Evolutionary conservation across 2,888 invertebrate genomes (phyloP).

Genomic region (Phyllotreta striolata): DNA sequence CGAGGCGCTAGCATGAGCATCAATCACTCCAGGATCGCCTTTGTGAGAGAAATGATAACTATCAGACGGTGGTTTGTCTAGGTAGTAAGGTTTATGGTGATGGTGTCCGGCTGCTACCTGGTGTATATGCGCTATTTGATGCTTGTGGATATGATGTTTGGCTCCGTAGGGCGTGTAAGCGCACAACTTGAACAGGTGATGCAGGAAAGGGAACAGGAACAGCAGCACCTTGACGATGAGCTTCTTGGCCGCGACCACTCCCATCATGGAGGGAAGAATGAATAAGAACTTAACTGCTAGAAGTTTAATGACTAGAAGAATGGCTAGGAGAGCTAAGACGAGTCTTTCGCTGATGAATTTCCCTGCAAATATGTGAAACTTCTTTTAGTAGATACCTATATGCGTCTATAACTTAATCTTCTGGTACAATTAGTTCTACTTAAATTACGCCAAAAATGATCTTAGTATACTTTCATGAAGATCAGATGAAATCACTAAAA

Average conservation of each 20-base stretch:
- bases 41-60: conserved; percentile 23
- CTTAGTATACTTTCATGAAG: too few relatives aligned
- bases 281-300: conserved; percentile 83
- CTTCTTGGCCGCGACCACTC: conserved; percentile 85
- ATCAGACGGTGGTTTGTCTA: conserved; percentile 2
- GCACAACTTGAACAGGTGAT: conserved; percentile 85
- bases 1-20: conserved; percentile 18
- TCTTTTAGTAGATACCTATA: neutral
- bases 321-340: conserved; percentile 74
- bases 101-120: conserved; percentile 41
- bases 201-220: conserved; percentile 82
- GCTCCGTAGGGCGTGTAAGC: conserved; percentile 80
- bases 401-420: neutral
- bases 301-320: conserved; percentile 79
- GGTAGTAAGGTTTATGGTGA: conserved; percentile 41
- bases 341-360: conserved; percentile 80
- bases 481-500: neutral
- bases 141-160: conserved; percentile 73
- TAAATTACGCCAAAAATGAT: neutral
- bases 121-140: conserved; percentile 49
- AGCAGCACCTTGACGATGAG: conserved; percentile 80
- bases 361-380: conserved; percentile 67
- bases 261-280: conserved; percentile 79
- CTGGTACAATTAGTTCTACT: neutral
- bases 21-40: conserved; percentile 23